A percentile compares a stretch with the other conserved stretches of the same genome.
Conservation (phyloP, 2,113 vertebrate genomes). For the Cyphomyrus discorhynchus region DNA sequence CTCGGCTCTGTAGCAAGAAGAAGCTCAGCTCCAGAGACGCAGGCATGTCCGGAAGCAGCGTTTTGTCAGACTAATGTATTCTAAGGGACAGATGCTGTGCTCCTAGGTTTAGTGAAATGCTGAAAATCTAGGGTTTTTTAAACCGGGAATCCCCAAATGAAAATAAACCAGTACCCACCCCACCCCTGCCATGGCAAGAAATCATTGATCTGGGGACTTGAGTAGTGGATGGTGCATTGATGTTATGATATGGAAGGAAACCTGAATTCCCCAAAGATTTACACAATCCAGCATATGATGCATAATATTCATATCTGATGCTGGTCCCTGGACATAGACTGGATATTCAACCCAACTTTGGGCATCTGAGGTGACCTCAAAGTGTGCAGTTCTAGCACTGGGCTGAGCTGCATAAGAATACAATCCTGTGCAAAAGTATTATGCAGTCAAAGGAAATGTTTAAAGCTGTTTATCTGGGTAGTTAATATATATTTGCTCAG, state of each 20-base stretch:
- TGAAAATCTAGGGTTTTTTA: not conserved
- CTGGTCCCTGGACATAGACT: not conserved
- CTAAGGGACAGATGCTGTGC: not conserved
- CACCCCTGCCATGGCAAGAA: not conserved
- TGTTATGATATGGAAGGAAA: not conserved
- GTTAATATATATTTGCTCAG: not conserved
- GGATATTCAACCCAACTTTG: not conserved
- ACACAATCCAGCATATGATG: not conserved
- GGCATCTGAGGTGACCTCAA: not conserved
- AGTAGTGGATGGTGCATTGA: not conserved
- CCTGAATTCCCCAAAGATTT: not conserved
- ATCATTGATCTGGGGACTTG: not conserved
- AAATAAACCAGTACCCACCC: not conserved
- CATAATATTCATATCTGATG: not conserved
- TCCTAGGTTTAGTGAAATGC: not conserved
- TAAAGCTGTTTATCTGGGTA: not conserved
- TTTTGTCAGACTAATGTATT: not conserved
- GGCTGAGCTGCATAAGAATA: not conserved
- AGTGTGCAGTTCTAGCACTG: not conserved
- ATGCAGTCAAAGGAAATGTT: not conserved
- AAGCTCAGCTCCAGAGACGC: not conserved
- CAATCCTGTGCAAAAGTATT: not conserved
- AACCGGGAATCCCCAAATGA: not conserved
- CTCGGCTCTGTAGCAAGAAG: not conserved
- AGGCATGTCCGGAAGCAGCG: not conserved